A percentile compares a stretch with the other conserved stretches of the same genome.
Conservation (phyloP, 2,888 invertebrate genomes). For the Philaethria dido region DNA sequence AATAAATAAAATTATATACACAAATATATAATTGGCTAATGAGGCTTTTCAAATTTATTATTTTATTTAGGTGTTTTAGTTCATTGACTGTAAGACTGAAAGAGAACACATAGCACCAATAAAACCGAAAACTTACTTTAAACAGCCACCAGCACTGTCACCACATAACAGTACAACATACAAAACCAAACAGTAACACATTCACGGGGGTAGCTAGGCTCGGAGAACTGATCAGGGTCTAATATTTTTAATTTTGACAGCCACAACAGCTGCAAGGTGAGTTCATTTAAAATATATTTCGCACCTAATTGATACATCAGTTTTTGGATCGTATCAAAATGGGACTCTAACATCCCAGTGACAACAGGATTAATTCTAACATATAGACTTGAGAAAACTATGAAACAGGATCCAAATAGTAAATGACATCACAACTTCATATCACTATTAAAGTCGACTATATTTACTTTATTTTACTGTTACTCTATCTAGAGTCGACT, state of each 20-base stretch:
- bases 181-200: constrained; percentile 21
- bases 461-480: constrained; percentile 47
- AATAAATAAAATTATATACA: constrained; percentile 71
- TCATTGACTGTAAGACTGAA: constrained; percentile 77
- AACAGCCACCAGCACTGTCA: constrained; percentile 63
- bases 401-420: constrained; percentile 49
- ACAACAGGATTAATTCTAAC: constrained; percentile 19
- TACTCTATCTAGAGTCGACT: constrained; percentile 52
- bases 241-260: neutral
- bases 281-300: neutral
- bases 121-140: constrained; percentile 48
- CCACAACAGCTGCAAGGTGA: constrained; percentile 10
- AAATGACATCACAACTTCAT: constrained; percentile 46
- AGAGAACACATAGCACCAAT: constrained; percentile 73
- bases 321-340: too few species aligned
- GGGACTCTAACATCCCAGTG: too few species aligned
- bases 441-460: constrained; percentile 47
- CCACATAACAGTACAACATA: constrained; percentile 40
- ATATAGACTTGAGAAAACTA: constrained; percentile 45
- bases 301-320: too few species aligned
- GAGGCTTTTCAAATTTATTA: constrained; percentile 79
- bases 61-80: constrained; percentile 73
- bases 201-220: neutral
- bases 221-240: neutral
- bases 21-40: constrained; percentile 80